Evolutionary conservation across 23 tunicate genomes (phyloP), one percentile per base, ranked within the genome.

Genomic region (Trididemnum nubilum): DNA sequence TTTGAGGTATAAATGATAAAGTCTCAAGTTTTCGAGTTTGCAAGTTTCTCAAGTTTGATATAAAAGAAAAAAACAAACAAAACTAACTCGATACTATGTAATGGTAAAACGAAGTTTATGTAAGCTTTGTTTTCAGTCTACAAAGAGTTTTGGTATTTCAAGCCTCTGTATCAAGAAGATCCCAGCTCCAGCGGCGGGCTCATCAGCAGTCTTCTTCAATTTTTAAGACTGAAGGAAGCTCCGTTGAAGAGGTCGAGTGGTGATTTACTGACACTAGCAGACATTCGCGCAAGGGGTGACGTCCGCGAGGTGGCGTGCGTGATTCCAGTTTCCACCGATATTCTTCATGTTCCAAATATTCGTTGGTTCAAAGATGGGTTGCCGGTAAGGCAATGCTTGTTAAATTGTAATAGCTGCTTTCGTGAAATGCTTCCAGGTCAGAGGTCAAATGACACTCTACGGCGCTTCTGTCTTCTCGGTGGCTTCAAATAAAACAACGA

Each of bases 81-180:
- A n/a, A n/a, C n/a, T n/a, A n/a, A n/a, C n/a, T n/a, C n/a, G n/a
- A n/a, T n/a, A n/a, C n/a, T n/a, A n/a, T n/a, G n/a, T n/a, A n/a
- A n/a, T n/a, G n/a, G n/a, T n/a, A n/a, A n/a, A n/a, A n/a, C n/a
- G n/a, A n/a, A n/a, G n/a, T n/a, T n/a, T n/a, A n/a, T n/a, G n/a
- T n/a, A n/a, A n/a, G n/a, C n/a, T n/a, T n/a, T 44, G 15, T 38
- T 37, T 67, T 21, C 39, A 85, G 88, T 77, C 21, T 9, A 49
- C 32, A 15, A 23, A n/a, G 64, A 85, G 25, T 85, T 65, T 49
- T 85, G 82, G 88, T 85, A 64, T 34, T 85, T 85, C 82, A 76
- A 76, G 51, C 88, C 88, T 2, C 36, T 30, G 57, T 77, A 77
- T 32, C 66, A 77, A 38, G 49, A 38, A 5, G 61, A 69, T n/a